Percentiles rank a stretch among this genome's conserved stretches.
Conservation (phyloP, 2,113 vertebrate genomes). For the Entomyzon cyanotis region DNA sequence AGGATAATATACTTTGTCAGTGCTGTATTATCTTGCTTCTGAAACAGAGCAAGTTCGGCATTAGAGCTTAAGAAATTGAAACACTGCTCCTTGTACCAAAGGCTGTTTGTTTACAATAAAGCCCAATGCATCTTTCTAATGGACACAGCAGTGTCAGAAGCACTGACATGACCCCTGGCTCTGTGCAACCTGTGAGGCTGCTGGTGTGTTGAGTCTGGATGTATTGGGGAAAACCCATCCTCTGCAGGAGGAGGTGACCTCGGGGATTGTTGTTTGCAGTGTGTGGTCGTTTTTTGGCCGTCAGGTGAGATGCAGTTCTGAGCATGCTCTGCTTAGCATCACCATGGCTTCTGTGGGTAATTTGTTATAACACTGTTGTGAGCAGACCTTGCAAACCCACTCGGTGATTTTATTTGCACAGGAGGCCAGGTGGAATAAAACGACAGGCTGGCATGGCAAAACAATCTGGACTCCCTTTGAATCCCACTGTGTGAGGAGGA, state of each 20-base stretch:
- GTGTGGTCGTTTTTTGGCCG: neutral
- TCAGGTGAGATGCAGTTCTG: conserved; percentile 14
- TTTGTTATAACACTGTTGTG: neutral
- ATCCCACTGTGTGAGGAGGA: neutral
- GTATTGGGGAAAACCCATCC: neutral
- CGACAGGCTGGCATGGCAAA: neutral
- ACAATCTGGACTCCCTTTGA: neutral
- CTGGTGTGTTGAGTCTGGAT: neutral
- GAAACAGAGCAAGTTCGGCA: conserved; percentile 59
- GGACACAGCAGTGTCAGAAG: neutral
- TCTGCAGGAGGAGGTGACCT: conserved; percentile 1
- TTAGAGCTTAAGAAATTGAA: conserved; percentile 56
- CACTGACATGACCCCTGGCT: neutral
- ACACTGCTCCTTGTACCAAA: neutral
- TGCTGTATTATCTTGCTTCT: conserved; percentile 65
- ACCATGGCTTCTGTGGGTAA: conserved; percentile 24
- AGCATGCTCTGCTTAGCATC: conserved; percentile 17
- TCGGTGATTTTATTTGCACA: conserved; percentile 7
- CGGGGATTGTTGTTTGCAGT: neutral
- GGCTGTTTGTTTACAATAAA: conserved; percentile 54
- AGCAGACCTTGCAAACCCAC: conserved; percentile 2
- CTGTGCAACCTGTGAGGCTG: neutral
- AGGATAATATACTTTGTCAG: conserved; percentile 58
- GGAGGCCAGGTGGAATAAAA: neutral
- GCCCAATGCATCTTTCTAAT: conserved; percentile 58